These are phyloP conservation scores for Entomobrya proxima DNA, from an alignment of 2,888 invertebrate species.

Conservation along the genomic window DNA sequence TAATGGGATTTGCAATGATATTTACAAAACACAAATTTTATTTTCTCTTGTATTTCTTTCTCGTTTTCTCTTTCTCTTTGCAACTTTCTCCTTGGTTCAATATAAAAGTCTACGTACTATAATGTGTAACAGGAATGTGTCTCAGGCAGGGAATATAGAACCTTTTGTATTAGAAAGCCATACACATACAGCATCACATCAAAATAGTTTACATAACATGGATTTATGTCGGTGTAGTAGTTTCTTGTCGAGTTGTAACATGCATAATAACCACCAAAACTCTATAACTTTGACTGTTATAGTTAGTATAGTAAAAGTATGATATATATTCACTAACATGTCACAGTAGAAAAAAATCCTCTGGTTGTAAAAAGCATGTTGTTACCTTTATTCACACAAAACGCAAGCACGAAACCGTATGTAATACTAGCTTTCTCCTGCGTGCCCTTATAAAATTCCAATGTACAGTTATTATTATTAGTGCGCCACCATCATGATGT, in stretches of 20 bases:
- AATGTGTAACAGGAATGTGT: no score
- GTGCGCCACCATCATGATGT: not conserved
- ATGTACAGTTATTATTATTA: not conserved
- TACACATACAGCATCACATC: no score
- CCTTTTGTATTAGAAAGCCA: no score
- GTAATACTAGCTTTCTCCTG: not conserved
- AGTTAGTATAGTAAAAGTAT: not conserved
- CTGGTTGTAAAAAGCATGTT: not conserved
- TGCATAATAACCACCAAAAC: no score
- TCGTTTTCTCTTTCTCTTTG: not conserved
- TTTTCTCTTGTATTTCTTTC: not conserved
- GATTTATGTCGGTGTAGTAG: no score
- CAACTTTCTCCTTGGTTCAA: no score
- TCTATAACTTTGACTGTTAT: no score
- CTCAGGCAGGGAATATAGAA: no score
- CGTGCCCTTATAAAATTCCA: not conserved
- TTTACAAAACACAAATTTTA: constrained; percentile 31
- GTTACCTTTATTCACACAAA: not conserved
- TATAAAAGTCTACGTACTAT: no score
- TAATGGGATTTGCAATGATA: constrained; percentile 46
- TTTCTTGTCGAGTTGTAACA: no score
- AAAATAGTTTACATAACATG: no score
- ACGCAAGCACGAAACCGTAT: not conserved
- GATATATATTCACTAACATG: not conserved
- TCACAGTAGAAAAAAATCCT: no score